Conservation (phyloP, 2,113 vertebrate genomes). For the Microtus ochrogaster region DNA sequence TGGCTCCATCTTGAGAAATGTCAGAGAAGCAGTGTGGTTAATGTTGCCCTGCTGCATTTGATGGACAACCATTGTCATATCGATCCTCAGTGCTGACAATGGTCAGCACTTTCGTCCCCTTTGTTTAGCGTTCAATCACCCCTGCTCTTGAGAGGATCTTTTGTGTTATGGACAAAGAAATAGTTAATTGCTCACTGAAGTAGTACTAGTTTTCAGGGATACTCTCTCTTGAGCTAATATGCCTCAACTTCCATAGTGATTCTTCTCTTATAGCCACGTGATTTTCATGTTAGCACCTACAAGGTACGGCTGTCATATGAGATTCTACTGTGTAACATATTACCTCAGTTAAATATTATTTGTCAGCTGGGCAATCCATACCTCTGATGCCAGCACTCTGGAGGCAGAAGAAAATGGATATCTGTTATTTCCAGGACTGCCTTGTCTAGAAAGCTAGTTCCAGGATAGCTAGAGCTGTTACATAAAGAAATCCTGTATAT, state of each 20-base stretch:
- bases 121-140: not conserved
- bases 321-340: not conserved
- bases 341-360: not conserved
- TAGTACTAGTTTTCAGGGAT: no score
- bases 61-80: fast-evolving
- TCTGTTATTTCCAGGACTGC: no score
- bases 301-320: fast-evolving
- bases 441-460: no score
- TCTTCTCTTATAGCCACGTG: fast-evolving
- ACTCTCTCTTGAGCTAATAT: not conserved
- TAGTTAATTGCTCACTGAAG: not conserved
- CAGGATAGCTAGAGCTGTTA: no score
- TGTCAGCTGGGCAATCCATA: no score
- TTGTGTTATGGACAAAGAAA: not conserved
- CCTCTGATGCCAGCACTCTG: no score
- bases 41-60: no score
- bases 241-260: not conserved
- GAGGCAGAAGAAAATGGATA: no score
- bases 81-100: fast-evolving
- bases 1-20: fast-evolving
- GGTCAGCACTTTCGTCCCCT: fast-evolving
- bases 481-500: no score
- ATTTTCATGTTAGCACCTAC: not conserved
- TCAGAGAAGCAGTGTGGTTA: not conserved
- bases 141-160: not conserved